Conservation (phyloP, 2,888 invertebrate genomes). For the Aquatica leii region DNA sequence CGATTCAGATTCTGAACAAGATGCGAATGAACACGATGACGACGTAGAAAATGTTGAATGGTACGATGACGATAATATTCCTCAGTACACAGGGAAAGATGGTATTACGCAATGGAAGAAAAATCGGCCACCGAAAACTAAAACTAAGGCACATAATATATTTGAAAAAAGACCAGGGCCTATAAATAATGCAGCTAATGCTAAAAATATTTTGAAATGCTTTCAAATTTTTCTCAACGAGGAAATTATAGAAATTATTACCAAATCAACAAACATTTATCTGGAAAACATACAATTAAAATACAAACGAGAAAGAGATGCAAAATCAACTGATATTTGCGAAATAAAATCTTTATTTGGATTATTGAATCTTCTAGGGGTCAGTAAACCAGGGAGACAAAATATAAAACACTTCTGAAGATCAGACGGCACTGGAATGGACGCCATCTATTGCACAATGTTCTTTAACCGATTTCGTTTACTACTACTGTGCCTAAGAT, state of each 20-base stretch:
- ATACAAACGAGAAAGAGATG: not conserved
- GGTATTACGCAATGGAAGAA: no score
- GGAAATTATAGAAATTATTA: conserved; percentile 6
- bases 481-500: conserved; percentile 21
- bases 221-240: no score
- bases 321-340: not conserved
- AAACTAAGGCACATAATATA: no score
- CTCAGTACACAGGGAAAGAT: no score
- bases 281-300: not conserved
- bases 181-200: no score
- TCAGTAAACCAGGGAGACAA: not conserved
- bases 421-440: not conserved
- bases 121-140: no score
- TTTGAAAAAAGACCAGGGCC: no score
- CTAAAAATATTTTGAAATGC: no score
- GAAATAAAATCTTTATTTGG: not conserved
- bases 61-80: no score
- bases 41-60: no score
- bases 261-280: conserved; percentile 1
- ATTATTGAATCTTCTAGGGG: not conserved
- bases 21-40: no score
- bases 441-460: conserved; percentile 4
- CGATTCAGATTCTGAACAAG: no score
- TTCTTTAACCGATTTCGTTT: conserved; percentile 15
- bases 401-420: not conserved